These are phyloP conservation scores for Drosophila peninsularis DNA, from an alignment of 2,888 invertebrate genomes.

Conservation along the genomic window DNA sequence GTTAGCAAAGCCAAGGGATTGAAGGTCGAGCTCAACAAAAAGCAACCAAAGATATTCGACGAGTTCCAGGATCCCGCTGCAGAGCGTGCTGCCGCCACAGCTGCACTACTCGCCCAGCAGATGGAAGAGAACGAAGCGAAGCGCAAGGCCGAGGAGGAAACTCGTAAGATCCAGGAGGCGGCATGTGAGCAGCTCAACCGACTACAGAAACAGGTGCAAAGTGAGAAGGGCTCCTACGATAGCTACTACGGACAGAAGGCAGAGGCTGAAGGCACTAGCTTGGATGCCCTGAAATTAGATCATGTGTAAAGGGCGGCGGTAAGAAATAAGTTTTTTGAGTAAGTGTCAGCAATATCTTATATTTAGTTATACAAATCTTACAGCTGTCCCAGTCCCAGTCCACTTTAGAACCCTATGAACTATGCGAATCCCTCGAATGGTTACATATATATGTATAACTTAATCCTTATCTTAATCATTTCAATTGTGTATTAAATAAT, in stretches of 20 bases:
- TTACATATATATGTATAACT: conserved; percentile 38
- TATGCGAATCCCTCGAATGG: conserved; percentile 45
- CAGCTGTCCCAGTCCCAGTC: conserved; percentile 49
- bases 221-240: conserved; percentile 65
- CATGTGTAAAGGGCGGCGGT: conserved; percentile 56
- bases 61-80: conserved; percentile 75
- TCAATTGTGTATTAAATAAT: conserved; percentile 40
- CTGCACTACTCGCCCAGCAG: conserved; percentile 80
- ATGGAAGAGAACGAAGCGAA: conserved; percentile 79
- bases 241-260: conserved; percentile 71
- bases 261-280: conserved; percentile 52
- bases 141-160: conserved; percentile 75
- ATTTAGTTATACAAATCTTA: conserved; percentile 30
- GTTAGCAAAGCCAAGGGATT: conserved; percentile 54
- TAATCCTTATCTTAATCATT: conserved; percentile 45
- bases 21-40: conserved; percentile 57
- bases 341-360: conserved; percentile 28
- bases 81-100: conserved; percentile 75
- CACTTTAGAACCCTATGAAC: conserved; percentile 42
- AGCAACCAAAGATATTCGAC: conserved; percentile 69
- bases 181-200: conserved; percentile 76
- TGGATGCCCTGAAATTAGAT: conserved; percentile 66
- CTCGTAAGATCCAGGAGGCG: conserved; percentile 80
- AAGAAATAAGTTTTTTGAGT: conserved; percentile 28
- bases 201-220: conserved; percentile 69